Evolutionary conservation across 2,113 vertebrate species (phyloP).

Genomic region (Anolis carolinensis): DNA sequence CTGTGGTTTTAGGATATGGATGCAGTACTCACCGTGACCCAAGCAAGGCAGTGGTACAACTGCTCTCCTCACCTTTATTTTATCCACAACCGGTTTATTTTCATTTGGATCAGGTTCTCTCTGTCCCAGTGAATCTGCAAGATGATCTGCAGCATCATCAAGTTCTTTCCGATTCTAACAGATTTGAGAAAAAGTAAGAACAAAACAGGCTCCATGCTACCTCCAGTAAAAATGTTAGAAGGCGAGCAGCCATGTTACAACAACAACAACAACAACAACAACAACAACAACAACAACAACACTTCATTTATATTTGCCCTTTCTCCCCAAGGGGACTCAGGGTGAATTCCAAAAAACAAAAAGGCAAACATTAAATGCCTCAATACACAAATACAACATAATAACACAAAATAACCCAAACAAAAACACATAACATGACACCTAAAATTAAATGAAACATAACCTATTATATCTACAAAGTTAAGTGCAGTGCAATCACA

Average conservation of each 20-base stretch:
- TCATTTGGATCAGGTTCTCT: slow-evolving; percentile 77
- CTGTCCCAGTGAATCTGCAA: slow-evolving; percentile 75
- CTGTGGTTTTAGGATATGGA: not conserved
- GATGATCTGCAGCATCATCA: slow-evolving; percentile 74
- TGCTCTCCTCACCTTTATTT: slow-evolving; percentile 76
- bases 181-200: not conserved
- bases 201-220: not conserved
- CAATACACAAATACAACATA: no score
- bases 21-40: rapidly evolving
- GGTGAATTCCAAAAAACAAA: no score
- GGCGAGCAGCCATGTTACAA: not conserved
- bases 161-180: slow-evolving; percentile 64
- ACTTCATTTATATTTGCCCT: no score
- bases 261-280: no score
- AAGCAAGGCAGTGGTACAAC: rapidly evolving
- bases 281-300: no score
- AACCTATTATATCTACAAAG: no score
- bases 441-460: no score
- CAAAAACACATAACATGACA: no score
- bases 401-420: no score
- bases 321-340: no score
- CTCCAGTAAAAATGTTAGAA: not conserved
- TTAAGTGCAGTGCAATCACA: not conserved
- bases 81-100: slow-evolving; percentile 75
- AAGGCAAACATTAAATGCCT: no score